Evolutionary conservation across 2,888 invertebrate species (phyloP), one percentile per base, ranked within the genome.

Genomic region (Acrobasis repandana): DNA sequence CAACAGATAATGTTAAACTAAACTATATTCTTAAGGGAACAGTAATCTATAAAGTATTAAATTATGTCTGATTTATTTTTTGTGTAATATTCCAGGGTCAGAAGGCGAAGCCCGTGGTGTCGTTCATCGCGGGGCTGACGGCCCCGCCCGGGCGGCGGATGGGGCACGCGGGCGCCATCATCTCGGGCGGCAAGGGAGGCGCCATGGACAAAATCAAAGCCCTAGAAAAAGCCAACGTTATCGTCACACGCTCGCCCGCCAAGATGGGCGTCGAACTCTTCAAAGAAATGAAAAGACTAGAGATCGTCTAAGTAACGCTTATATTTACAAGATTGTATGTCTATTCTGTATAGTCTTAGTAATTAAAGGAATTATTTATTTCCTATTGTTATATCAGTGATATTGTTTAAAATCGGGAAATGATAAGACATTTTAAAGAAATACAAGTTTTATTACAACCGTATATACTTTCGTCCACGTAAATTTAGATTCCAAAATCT

Each of bases 121-220:
- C 99, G 9, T 99, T 99, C 90, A 99, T 99, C 87, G 99, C 99
- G 74, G 99, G 99, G 63, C 87, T 99, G 65, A 99, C 99, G 11
- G 99, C 99, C 14, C 99, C 99, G 16, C 98, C 99, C 51, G 99
- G 99, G 60, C 94, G 99, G 76, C 94, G 99, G 82, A 99, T 99
- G 99, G 99, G 99, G 50, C 99, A 99, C 86, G 99, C 99, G 64
- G 99, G 99, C 71, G 99, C 99, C 69, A 99, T 99, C 77, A 99
- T 99, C 82, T 98, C 99, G 0, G 99, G 99, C 15, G 99, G 99
- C 57, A 99, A 99, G 86, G 99, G 99, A 67, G 98, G 98, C 60
- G 99, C 99, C 62, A 96, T 97, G 90, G 99, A 98, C 82, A 99
- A 99, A 93, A 99, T 99, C 71, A 96, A 97, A 76, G 98, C 99